phyloP scores from a whole-genome alignment of 2,797 vertebrate species.

The Mormyrus proboscirostris region DNA sequence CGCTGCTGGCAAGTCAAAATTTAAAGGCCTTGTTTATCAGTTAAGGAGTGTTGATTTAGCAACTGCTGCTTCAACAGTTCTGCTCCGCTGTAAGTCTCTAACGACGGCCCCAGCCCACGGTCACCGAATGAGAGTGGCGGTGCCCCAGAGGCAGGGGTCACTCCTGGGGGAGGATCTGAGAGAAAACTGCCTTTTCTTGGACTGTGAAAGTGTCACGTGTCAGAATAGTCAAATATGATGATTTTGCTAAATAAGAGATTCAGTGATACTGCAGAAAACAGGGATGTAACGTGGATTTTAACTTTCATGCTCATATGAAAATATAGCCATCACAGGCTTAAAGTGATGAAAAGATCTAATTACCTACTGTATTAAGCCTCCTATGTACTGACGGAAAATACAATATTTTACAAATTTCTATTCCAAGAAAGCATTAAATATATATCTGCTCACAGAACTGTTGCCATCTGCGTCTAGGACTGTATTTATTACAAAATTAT shows the following conservation, averaged over 20 bases:
- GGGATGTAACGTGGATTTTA: not conserved
- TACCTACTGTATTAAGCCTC: not conserved
- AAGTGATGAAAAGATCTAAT: not conserved
- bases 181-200: not conserved
- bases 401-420: not conserved
- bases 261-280: not conserved
- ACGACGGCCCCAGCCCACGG: not conserved
- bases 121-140: not conserved
- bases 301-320: not conserved
- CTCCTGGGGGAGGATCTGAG: slow-evolving; percentile 1
- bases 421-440: not conserved
- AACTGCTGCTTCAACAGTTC: slow-evolving; percentile 30
- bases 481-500: not conserved
- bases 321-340: not conserved
- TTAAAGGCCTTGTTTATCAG: slow-evolving; percentile 42
- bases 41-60: slow-evolving; percentile 32
- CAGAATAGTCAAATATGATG: not conserved
- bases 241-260: not conserved
- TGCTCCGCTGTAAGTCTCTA: slow-evolving; percentile 30
- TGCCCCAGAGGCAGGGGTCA: not conserved
- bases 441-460: not conserved
- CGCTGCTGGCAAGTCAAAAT: slow-evolving; percentile 52
- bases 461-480: not conserved
- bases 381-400: not conserved
- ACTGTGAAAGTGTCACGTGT: not conserved